Conservation (phyloP, 1,140 invertebrate genomes). For the Luehdorfia chinensis region DNA sequence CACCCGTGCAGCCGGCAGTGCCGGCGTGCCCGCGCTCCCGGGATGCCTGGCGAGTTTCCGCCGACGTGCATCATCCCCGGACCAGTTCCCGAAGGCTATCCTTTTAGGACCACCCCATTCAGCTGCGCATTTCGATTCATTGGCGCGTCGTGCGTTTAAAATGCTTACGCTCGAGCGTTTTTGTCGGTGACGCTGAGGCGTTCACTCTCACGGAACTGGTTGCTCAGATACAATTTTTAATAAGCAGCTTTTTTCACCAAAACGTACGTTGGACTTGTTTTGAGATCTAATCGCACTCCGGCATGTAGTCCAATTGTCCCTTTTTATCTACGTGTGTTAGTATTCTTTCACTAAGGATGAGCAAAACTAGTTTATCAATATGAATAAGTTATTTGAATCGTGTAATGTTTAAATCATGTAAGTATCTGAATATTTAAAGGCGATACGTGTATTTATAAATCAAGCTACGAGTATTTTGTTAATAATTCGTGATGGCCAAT, state of each 20-base stretch:
- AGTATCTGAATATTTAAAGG: too few species aligned
- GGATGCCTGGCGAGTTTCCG: neutral
- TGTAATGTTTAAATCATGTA: too few species aligned
- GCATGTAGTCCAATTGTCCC: too few species aligned
- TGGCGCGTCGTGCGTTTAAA: constrained; percentile 1
- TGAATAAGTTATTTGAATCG: too few species aligned
- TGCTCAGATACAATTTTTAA: neutral
- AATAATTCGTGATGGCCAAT: too few species aligned
- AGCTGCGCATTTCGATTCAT: constrained; percentile 12
- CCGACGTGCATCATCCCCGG: neutral
- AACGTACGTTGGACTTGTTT: neutral
- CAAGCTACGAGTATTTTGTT: too few species aligned
- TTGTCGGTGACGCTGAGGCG: neutral
- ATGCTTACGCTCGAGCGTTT: constrained; percentile 8
- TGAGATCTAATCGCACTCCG: neutral
- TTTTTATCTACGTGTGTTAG: too few species aligned
- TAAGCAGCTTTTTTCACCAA: neutral
- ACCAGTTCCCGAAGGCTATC: neutral
- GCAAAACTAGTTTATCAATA: too few species aligned
- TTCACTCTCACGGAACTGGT: constrained; percentile 11
- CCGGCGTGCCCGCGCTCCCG: neutral
- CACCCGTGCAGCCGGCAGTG: neutral
- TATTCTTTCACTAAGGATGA: too few species aligned
- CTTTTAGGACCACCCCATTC: constrained; percentile 4
- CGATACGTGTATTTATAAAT: too few species aligned